A percentile compares a stretch with the other conserved stretches of the same genome.
Conservation (phyloP, 2,113 vertebrate species). For the Tyto alba region DNA sequence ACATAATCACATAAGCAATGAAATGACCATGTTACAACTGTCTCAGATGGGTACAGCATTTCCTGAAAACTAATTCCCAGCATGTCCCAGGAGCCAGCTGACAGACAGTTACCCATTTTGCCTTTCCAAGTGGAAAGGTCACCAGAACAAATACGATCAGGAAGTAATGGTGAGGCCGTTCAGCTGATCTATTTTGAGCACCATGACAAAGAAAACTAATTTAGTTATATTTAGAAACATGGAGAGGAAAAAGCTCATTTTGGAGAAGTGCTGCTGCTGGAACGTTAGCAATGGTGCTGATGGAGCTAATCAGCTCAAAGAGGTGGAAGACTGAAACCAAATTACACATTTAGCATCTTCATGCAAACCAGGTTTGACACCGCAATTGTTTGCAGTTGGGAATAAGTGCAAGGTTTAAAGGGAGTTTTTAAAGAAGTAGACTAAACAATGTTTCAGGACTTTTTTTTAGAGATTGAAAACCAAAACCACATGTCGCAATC, state of each 20-base stretch:
- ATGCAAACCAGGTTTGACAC: not conserved
- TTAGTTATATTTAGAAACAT: constrained; percentile 42
- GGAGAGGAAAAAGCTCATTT: constrained; percentile 42
- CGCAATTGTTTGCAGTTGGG: not conserved
- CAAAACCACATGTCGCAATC: not conserved
- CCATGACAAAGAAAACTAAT: constrained; percentile 49
- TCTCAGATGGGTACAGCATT: not conserved
- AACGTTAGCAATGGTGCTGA: not conserved
- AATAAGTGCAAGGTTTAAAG: not conserved
- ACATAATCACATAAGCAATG: constrained; percentile 13
- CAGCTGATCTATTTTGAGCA: constrained; percentile 46
- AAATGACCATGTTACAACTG: not conserved
- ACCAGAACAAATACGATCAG: not conserved
- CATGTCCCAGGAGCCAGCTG: constrained; percentile 26
- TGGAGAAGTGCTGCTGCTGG: constrained; percentile 29
- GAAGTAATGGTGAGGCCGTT: not conserved
- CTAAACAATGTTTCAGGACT: not conserved
- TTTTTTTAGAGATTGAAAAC: not conserved
- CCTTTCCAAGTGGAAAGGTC: constrained; percentile 55
- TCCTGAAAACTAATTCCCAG: constrained; percentile 37
- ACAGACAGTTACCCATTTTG: constrained; percentile 17
- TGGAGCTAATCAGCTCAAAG: constrained; percentile 32
- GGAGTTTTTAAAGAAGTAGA: not conserved
- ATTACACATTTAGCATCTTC: not conserved
- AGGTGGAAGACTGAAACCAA: constrained; percentile 14